Percentiles rank a stretch among this genome's conserved stretches.
Conservation (phyloP, 35 echinoderm and acorn worm species). For the Stichopus chloronotus region DNA sequence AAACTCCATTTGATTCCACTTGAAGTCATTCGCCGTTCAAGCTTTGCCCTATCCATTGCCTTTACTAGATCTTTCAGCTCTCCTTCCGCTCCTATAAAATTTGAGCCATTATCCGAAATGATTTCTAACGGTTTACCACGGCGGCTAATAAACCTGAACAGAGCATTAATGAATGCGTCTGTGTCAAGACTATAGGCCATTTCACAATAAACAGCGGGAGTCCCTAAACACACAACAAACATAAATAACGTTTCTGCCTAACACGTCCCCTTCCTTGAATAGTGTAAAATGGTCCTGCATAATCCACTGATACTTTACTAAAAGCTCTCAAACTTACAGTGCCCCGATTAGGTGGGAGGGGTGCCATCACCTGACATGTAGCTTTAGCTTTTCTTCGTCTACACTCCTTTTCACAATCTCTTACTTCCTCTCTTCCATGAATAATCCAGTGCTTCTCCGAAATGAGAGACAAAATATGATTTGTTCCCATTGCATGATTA, state of each 20-base stretch:
- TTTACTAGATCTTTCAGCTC: slow-evolving; percentile 14
- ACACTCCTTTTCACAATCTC: slow-evolving; percentile 64
- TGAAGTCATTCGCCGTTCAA: too few species aligned
- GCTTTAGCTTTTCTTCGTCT: slow-evolving; percentile 22
- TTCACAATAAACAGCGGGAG: slow-evolving; percentile 53
- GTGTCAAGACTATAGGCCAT: slow-evolving; percentile 58
- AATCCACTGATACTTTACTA: slow-evolving; percentile 47
- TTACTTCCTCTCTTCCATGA: slow-evolving; percentile 35
- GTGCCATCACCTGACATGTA: slow-evolving; percentile 39
- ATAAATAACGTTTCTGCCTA: slow-evolving; percentile 46
- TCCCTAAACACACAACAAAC: slow-evolving; percentile 46
- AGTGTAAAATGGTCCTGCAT: slow-evolving; percentile 53
- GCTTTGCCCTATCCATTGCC: background rate
- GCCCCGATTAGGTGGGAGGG: background rate
- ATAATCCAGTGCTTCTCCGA: slow-evolving; percentile 56
- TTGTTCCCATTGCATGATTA: slow-evolving; percentile 41
- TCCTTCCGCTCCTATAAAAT: slow-evolving; percentile 50
- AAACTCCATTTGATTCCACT: slow-evolving; percentile 47
- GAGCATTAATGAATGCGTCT: slow-evolving; percentile 57
- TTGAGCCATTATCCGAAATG: slow-evolving; percentile 52
- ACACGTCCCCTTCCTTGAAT: slow-evolving; percentile 42
- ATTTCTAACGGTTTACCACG: slow-evolving; percentile 46
- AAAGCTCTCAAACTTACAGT: slow-evolving; percentile 31
- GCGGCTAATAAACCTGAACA: slow-evolving; percentile 37
- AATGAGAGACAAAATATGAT: slow-evolving; percentile 46